Conservation (phyloP, 1,140 invertebrate species). For the Dendrolimus kikuchii region DNA sequence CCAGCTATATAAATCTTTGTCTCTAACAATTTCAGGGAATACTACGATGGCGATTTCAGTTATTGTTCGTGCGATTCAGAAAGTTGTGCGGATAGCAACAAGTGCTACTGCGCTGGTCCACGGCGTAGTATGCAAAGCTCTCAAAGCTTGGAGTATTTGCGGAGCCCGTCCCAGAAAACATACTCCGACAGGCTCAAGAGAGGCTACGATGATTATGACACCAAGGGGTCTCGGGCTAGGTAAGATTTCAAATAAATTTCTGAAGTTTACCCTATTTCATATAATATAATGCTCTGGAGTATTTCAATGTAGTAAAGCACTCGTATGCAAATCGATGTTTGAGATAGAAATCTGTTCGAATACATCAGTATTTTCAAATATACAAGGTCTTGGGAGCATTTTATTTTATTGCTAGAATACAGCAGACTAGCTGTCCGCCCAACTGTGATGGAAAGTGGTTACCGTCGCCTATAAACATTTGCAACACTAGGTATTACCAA, state of each 20-base stretch:
- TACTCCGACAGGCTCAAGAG: conserved; percentile 59
- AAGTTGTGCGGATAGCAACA: conserved; percentile 89
- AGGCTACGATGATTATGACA: conserved; percentile 42
- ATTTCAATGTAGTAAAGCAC: too few species aligned
- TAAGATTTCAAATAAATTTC: conserved; percentile 8
- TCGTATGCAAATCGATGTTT: too few species aligned
- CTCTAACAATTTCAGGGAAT: conserved; percentile 45
- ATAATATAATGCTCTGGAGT: too few species aligned
- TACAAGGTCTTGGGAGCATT: too few species aligned
- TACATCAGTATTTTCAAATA: too few species aligned
- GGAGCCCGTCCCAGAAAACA: conserved; percentile 57
- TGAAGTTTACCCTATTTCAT: too few species aligned
- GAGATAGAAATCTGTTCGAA: too few species aligned
- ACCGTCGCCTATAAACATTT: too few species aligned
- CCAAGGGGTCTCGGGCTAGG: conserved; percentile 33
- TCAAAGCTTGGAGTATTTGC: conserved; percentile 74
- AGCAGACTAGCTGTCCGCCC: too few species aligned
- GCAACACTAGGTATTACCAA: too few species aligned
- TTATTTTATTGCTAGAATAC: too few species aligned
- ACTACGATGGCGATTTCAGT: conserved; percentile 68
- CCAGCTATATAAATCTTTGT: neutral
- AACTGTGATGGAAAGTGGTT: too few species aligned
- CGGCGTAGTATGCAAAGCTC: conserved; percentile 62
- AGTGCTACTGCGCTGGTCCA: conserved; percentile 84
- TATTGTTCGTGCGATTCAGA: conserved; percentile 86